A percentile compares a stretch with the other conserved stretches of the same genome.
phyloP scores from a whole-genome alignment of 2,113 vertebrate species.

The Dromiciops gliroides region DNA sequence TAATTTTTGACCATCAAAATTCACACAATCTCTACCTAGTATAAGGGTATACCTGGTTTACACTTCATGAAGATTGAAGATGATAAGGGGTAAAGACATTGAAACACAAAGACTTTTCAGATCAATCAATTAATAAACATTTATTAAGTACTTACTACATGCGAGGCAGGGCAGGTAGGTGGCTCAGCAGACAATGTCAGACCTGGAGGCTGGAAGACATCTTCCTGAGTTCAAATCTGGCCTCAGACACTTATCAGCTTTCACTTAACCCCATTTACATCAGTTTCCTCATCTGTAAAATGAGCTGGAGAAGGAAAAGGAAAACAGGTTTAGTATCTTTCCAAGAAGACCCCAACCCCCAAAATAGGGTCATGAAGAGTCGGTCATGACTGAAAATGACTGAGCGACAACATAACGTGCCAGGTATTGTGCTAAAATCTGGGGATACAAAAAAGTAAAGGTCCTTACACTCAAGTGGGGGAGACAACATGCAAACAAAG shows the following conservation, averaged over 20 bases:
- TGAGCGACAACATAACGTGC: background rate
- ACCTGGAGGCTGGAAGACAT: too few relatives aligned
- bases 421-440: background rate
- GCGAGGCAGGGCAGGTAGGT: background rate
- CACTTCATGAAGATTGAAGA: background rate
- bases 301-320: background rate
- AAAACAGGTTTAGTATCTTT: background rate
- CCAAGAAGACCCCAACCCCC: background rate
- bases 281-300: background rate
- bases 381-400: background rate
- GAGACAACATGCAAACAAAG: background rate
- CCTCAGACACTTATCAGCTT: background rate
- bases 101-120: background rate
- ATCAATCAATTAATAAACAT: background rate
- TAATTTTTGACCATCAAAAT: background rate
- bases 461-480: background rate
- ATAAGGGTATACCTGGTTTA: background rate
- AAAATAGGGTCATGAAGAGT: background rate
- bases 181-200: background rate
- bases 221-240: background rate
- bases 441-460: background rate
- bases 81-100: background rate
- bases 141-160: background rate
- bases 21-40: background rate
- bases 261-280: background rate